phyloP scores from a whole-genome alignment of 2,888 invertebrate species.

The Sturmia bella region DNA sequence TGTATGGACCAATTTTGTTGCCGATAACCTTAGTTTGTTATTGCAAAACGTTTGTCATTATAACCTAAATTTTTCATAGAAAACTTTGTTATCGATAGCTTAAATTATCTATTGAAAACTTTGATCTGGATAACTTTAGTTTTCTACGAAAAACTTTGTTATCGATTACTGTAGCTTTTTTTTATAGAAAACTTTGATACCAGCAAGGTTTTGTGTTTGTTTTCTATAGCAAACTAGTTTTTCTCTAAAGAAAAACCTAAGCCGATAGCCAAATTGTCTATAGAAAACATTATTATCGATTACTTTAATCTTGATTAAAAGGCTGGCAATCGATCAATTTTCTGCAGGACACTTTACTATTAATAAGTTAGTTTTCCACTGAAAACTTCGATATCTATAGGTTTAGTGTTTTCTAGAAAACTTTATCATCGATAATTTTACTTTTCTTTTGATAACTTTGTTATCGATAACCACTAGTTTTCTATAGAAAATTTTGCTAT shows the following conservation, averaged over 20 bases:
- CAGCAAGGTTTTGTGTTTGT: background rate
- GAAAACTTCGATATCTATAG: background rate
- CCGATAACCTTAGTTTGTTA: too few species aligned
- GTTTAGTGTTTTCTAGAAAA: too few species aligned
- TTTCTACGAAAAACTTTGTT: too few species aligned
- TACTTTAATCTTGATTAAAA: too few species aligned
- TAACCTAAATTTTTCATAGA: too few species aligned
- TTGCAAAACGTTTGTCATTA: too few species aligned
- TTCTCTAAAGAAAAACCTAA: too few species aligned
- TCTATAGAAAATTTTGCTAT: background rate
- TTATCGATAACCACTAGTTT: background rate
- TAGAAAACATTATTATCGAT: background rate
- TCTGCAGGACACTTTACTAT: background rate
- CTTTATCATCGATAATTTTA: background rate
- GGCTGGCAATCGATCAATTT: too few species aligned
- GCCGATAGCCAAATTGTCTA: background rate
- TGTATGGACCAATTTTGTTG: too few species aligned
- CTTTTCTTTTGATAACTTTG: background rate
- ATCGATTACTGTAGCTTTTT: background rate
- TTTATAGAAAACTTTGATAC: slow-evolving; percentile 2
- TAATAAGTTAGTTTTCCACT: background rate
- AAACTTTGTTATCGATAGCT: too few species aligned
- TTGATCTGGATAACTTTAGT: too few species aligned
- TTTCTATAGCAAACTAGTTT: background rate
- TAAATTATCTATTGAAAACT: too few species aligned